These are phyloP conservation scores for Oasisia sp. DNA, from an alignment of 2,888 invertebrate genomes.

Conservation along the genomic window DNA sequence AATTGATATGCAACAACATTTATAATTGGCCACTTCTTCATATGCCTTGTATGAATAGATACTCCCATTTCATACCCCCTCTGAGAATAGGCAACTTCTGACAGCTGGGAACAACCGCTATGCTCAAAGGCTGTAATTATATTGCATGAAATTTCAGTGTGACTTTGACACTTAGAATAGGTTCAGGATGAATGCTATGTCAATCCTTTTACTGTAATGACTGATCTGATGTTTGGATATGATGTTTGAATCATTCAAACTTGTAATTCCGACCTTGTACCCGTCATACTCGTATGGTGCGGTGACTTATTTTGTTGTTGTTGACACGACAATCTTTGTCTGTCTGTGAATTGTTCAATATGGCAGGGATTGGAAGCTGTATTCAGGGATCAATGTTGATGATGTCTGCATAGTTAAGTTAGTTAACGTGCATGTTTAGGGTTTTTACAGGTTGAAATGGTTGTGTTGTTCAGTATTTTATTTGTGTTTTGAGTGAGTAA, in stretches of 20 bases:
- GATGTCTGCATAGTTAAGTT: background rate
- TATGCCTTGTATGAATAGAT: no score
- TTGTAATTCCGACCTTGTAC: no score
- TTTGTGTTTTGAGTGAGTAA: background rate
- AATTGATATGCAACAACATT: no score
- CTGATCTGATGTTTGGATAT: background rate
- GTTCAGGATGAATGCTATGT: background rate
- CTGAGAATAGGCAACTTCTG: no score
- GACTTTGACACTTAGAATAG: background rate
- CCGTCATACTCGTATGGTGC: background rate
- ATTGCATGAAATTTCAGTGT: conserved; percentile 1
- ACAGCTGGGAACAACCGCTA: no score
- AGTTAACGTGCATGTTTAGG: background rate
- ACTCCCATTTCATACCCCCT: no score
- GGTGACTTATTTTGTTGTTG: background rate
- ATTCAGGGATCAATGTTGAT: background rate
- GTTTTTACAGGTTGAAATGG: background rate
- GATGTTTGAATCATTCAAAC: background rate
- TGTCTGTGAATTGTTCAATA: background rate
- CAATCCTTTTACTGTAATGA: background rate
- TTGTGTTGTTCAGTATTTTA: background rate
- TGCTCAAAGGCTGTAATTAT: background rate
- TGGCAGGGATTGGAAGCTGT: background rate
- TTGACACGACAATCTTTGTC: background rate
- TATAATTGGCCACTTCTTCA: no score